A percentile compares a stretch with the other conserved stretches of the same genome.
Conservation (phyloP, 2,888 invertebrate genomes). For the Julus scanicus region DNA sequence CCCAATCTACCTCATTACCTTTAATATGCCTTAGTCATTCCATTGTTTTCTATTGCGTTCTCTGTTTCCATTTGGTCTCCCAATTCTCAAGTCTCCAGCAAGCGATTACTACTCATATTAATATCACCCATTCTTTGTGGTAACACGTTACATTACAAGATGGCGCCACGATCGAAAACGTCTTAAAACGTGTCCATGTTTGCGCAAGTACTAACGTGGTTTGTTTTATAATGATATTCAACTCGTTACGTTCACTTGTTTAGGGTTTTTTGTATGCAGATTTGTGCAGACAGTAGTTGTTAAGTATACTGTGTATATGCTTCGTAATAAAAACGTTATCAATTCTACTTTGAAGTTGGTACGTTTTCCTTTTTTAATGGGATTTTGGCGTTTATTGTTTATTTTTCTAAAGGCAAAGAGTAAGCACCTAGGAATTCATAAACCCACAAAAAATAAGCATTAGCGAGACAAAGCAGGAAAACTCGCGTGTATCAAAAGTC, state of each 20-base stretch:
- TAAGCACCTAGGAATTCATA: constrained; percentile 33
- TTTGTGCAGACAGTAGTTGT: background rate
- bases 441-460: constrained; percentile 12
- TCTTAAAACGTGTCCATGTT: background rate
- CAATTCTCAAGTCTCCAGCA: too few species aligned
- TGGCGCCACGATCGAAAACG: background rate
- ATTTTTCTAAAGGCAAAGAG: constrained; percentile 10
- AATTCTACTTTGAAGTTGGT: background rate
- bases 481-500: constrained; percentile 24
- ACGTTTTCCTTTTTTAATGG: background rate
- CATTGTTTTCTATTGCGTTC: too few species aligned
- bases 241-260: background rate
- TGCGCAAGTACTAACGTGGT: background rate
- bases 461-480: constrained; percentile 18
- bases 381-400: background rate
- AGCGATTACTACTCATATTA: too few species aligned
- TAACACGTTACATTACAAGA: background rate
- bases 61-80: too few species aligned
- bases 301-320: background rate
- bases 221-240: background rate
- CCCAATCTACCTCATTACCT: too few species aligned
- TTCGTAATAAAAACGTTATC: constrained; percentile 12
- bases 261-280: background rate
- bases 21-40: too few species aligned
- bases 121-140: too few species aligned